Evolutionary conservation across 1,140 invertebrate species (phyloP).

Genomic region (Pachypeltis micranthus): DNA sequence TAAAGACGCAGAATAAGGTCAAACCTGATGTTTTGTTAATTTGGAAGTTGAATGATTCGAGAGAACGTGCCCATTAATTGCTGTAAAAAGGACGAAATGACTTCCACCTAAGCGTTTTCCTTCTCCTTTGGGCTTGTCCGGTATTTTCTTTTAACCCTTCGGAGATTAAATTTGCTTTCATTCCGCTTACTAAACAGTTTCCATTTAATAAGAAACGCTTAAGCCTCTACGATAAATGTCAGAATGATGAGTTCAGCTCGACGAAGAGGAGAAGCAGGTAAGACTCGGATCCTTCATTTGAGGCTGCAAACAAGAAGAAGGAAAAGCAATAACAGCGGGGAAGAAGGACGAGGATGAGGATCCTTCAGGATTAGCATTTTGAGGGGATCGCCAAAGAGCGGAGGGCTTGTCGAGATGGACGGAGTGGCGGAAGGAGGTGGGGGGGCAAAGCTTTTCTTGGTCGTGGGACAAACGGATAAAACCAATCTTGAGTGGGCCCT

Average conservation of each 20-base stretch:
- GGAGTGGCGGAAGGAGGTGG: neutral
- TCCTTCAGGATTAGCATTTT: constrained; percentile 10
- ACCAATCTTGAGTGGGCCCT: constrained; percentile 6
- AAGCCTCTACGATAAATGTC: neutral
- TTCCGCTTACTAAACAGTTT: neutral
- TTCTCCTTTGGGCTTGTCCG: no score
- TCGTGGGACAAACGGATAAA: constrained; percentile 11
- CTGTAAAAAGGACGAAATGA: no score
- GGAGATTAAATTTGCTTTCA: neutral
- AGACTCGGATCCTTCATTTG: neutral
- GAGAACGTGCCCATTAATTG: no score
- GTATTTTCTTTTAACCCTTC: neutral
- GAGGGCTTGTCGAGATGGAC: neutral
- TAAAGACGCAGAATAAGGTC: no score
- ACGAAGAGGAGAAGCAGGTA: constrained; percentile 8
- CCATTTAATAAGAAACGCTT: constrained; percentile 1
- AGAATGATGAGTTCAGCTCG: neutral
- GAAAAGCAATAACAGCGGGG: constrained; percentile 5
- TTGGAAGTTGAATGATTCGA: no score
- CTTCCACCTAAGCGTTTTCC: no score
- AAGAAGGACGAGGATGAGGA: neutral
- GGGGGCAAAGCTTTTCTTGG: neutral
- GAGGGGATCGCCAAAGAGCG: neutral
- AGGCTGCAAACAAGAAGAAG: neutral
- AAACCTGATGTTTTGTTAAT: no score